Percentiles rank a stretch among this genome's conserved stretches.
These are phyloP conservation scores for Nicator chloris DNA, from an alignment of 2,113 vertebrate species.

Conservation along the genomic window DNA sequence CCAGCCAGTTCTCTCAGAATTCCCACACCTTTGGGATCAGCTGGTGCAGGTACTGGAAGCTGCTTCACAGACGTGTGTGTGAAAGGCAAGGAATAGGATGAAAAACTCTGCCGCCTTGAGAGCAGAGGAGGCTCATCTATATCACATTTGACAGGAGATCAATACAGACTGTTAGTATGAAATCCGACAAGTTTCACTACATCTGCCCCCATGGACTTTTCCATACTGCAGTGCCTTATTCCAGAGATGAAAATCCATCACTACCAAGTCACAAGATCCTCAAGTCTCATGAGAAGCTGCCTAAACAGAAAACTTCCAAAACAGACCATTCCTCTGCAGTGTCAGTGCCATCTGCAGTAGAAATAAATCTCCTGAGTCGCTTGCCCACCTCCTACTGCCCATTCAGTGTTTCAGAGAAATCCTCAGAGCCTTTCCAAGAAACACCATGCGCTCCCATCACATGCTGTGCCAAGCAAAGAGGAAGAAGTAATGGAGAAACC, in stretches of 20 bases:
- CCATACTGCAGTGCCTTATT: not conserved
- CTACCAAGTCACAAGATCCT: not conserved
- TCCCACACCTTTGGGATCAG: not conserved
- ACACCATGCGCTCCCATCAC: not conserved
- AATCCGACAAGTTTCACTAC: not conserved
- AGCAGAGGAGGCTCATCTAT: not conserved
- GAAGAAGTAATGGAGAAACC: slow-evolving; percentile 3
- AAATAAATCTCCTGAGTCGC: not conserved
- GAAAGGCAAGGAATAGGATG: not conserved
- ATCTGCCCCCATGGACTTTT: not conserved
- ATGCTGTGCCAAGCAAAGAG: not conserved
- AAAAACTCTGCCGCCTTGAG: not conserved
- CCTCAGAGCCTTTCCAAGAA: slow-evolving; percentile 44
- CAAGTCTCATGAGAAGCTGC: not conserved
- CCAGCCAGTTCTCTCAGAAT: not conserved
- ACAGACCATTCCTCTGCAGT: not conserved
- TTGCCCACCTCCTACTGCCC: not conserved
- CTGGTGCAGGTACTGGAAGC: not conserved
- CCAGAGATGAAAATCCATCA: not conserved
- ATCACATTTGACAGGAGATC: not conserved
- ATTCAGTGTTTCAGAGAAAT: slow-evolving; percentile 26
- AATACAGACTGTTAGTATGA: not conserved
- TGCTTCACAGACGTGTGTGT: not conserved
- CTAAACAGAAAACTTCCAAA: not conserved
- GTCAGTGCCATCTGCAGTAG: not conserved